A percentile compares a stretch with the other conserved stretches of the same genome.
Conservation (phyloP, 2,797 vertebrate genomes). For the Myripristis murdjan region DNA sequence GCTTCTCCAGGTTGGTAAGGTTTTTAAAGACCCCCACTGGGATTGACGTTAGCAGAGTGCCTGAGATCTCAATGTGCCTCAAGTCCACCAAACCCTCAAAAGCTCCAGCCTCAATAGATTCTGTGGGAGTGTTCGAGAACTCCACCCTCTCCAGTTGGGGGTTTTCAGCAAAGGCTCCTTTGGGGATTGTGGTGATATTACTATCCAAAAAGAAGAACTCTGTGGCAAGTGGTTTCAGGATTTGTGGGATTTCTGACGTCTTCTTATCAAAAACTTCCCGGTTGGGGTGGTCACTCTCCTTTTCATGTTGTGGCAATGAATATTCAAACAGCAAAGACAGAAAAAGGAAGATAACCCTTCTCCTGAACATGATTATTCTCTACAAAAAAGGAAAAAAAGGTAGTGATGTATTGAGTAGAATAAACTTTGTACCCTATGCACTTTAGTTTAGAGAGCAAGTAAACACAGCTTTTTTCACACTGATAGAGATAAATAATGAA, state of each 20-base stretch:
- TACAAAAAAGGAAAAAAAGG: constrained; percentile 32
- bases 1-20: constrained; percentile 77
- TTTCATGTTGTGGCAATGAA: constrained; percentile 12
- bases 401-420: neutral
- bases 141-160: constrained; percentile 79
- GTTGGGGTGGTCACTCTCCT: constrained; percentile 25
- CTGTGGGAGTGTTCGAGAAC: constrained; percentile 78
- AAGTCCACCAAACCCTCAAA: constrained; percentile 84
- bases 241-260: constrained; percentile 75
- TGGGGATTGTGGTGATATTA: constrained; percentile 75
- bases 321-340: constrained; percentile 60
- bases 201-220: constrained; percentile 84
- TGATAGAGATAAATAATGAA: too few relatives aligned
- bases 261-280: constrained; percentile 65
- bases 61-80: constrained; percentile 79
- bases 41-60: constrained; percentile 70
- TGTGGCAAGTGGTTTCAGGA: constrained; percentile 59
- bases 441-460: neutral
- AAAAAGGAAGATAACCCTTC: constrained; percentile 47
- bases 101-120: constrained; percentile 82
- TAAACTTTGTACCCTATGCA: neutral
- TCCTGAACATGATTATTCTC: constrained; percentile 56
- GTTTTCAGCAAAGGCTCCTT: constrained; percentile 81
- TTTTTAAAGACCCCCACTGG: constrained; percentile 81
- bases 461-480: neutral